Conservation (phyloP, 2,888 invertebrate genomes). For the Altica lythri region DNA sequence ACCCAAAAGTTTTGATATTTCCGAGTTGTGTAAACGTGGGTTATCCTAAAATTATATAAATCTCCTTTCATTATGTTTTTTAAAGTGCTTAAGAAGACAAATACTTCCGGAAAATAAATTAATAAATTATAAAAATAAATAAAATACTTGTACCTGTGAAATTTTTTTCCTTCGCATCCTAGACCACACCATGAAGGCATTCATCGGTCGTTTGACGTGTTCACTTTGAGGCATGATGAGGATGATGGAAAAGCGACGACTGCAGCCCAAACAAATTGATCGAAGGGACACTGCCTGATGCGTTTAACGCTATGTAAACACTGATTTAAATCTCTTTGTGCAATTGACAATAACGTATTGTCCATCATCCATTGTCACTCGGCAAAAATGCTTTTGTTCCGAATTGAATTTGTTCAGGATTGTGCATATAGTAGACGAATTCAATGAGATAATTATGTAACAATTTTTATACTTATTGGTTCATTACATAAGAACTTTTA, state of each 20-base stretch:
- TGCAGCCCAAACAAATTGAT: slow-evolving; percentile 31
- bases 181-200: slow-evolving; percentile 90
- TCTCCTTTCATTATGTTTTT: too few species aligned
- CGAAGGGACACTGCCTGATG: slow-evolving; percentile 45
- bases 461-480: too few species aligned
- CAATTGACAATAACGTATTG: slow-evolving; percentile 52
- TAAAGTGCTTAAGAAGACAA: too few species aligned
- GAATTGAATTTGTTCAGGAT: slow-evolving; percentile 42
- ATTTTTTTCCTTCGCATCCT: slow-evolving; percentile 79
- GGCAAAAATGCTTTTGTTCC: slow-evolving; percentile 46
- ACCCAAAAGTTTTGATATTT: slow-evolving; percentile 82
- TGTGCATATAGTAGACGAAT: slow-evolving; percentile 28
- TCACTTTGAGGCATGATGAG: slow-evolving; percentile 36
- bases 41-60: slow-evolving; percentile 64
- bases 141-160: slow-evolving; percentile 57
- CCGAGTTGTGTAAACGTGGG: slow-evolving; percentile 77
- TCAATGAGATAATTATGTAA: slow-evolving; percentile 28
- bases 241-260: slow-evolving; percentile 34
- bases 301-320: slow-evolving; percentile 56
- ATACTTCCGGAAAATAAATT: too few species aligned
- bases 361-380: slow-evolving; percentile 48
- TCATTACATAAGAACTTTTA: too few species aligned
- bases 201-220: slow-evolving; percentile 82
- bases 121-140: too few species aligned
- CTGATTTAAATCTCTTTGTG: slow-evolving; percentile 55